phyloP scores from a whole-genome alignment of 2,888 invertebrate species.

The Oxyscelio sp. region DNA sequence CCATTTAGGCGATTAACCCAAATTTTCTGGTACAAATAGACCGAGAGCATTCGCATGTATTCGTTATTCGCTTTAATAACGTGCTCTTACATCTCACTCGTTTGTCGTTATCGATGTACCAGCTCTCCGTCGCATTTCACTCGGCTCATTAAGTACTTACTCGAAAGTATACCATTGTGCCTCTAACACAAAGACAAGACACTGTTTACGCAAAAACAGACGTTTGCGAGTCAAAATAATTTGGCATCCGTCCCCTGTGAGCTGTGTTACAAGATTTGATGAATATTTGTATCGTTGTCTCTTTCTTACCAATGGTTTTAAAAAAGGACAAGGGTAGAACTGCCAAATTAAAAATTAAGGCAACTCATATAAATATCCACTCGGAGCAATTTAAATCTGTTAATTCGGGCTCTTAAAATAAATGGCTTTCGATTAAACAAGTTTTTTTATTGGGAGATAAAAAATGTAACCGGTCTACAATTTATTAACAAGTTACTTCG shows the following conservation, averaged over 20 bases:
- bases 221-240: not conserved
- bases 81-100: slow-evolving; percentile 24
- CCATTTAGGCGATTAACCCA: slow-evolving; percentile 40
- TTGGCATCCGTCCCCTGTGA: not conserved
- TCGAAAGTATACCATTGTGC: slow-evolving; percentile 53
- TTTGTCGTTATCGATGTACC: slow-evolving; percentile 54
- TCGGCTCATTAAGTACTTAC: slow-evolving; percentile 64
- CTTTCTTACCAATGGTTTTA: too few species aligned
- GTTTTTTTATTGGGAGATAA: too few species aligned
- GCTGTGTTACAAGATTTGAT: too few species aligned
- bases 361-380: too few species aligned
- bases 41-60: slow-evolving; percentile 34
- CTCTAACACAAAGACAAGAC: slow-evolving; percentile 46
- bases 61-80: slow-evolving; percentile 34
- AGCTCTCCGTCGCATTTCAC: slow-evolving; percentile 56
- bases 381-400: not conserved
- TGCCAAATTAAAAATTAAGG: too few species aligned
- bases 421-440: not conserved
- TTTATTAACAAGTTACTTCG: too few species aligned
- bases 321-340: too few species aligned
- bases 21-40: slow-evolving; percentile 26
- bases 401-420: not conserved
- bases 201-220: slow-evolving; percentile 36
- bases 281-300: too few species aligned
- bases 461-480: too few species aligned